Conservation (phyloP, 2,888 invertebrate species). For the Pseudeuparius sepicola region DNA sequence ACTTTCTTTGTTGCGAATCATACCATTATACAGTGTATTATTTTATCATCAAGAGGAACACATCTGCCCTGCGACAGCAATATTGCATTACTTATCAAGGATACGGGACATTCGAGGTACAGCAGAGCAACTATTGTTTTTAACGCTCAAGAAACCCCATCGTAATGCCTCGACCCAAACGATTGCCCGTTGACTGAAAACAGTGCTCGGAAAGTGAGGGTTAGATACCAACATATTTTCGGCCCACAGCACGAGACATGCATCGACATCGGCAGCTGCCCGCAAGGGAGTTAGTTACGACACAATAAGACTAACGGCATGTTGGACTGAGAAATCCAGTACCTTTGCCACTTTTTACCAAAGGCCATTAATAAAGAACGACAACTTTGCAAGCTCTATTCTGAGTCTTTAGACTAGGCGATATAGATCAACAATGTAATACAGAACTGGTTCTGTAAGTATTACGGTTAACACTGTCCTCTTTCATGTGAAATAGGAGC, state of each 20-base stretch:
- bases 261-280: slow-evolving; percentile 24
- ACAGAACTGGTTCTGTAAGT: too few relatives aligned
- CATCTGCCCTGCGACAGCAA: too few relatives aligned
- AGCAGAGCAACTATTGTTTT: too few relatives aligned
- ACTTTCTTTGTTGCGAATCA: too few relatives aligned
- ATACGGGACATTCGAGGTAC: too few relatives aligned
- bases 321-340: slow-evolving; percentile 23
- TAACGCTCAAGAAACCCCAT: slow-evolving; percentile 16
- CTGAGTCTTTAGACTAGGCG: too few relatives aligned
- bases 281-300: slow-evolving; percentile 22
- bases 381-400: slow-evolving; percentile 6
- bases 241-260: slow-evolving; percentile 25
- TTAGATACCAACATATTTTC: slow-evolving; percentile 22
- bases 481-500: too few relatives aligned
- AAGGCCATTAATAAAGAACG: slow-evolving; percentile 11
- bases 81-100: too few relatives aligned
- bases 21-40: too few relatives aligned
- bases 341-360: slow-evolving; percentile 24
- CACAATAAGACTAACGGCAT: slow-evolving; percentile 22
- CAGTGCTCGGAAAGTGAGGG: slow-evolving; percentile 18
- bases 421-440: too few relatives aligned
- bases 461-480: too few relatives aligned
- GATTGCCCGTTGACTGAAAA: slow-evolving; percentile 14
- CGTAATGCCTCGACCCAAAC: slow-evolving; percentile 10
- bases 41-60: too few relatives aligned